Base-by-base conservation (phyloP, 2,113 vertebrate genomes). In the Seriola aureovittata region DNA sequence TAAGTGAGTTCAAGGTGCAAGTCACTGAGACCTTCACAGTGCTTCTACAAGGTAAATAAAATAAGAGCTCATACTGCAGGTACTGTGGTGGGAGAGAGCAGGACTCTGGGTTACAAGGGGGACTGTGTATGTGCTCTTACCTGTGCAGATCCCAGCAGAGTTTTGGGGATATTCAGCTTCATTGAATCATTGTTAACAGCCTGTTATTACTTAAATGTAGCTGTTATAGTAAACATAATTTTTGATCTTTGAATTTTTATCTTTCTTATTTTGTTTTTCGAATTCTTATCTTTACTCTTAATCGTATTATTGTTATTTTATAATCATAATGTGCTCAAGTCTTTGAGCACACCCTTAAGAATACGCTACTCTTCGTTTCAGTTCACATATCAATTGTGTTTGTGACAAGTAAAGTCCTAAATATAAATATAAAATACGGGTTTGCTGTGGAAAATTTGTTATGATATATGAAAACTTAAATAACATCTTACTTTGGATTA, bases 1-100 rank as follows among this genome's bases (percentile, higher is more conserved):
- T 19, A 50, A 23, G 46, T 38, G 19, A 58, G 23, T 54, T 13
- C 0, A 11, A 46, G 72, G 8, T 36, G 2, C n/a, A 60, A 42
- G 68, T 73, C 48, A 60, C 25, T 62, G 64, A 69, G 75, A 71
- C 63, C 38, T 65, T 70, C 66, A 84, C 71, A 11, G 11, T 64
- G 40, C 14, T 63, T 79, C 64, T 70, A 67, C 64, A 66, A 76
- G 76, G 50, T 75, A 73, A 80, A 83, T 72, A 75, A 84, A 83
- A 44, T 60, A 13, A 19, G 46, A 23, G 50, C 48, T 71, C 54
- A 67, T 52, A 81, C 67, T 76, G 57, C 57, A 54, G 21, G 25
- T 48, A n/a, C 65, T 85, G 78, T 54, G 59, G 42, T 54, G 59
- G 42, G 36, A 74, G 38, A 59, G 65, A 40, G 76, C 57, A 34